These are phyloP conservation scores for Nasonia vitripennis DNA, from an alignment of 1,140 invertebrate genomes.

Conservation along the genomic window DNA sequence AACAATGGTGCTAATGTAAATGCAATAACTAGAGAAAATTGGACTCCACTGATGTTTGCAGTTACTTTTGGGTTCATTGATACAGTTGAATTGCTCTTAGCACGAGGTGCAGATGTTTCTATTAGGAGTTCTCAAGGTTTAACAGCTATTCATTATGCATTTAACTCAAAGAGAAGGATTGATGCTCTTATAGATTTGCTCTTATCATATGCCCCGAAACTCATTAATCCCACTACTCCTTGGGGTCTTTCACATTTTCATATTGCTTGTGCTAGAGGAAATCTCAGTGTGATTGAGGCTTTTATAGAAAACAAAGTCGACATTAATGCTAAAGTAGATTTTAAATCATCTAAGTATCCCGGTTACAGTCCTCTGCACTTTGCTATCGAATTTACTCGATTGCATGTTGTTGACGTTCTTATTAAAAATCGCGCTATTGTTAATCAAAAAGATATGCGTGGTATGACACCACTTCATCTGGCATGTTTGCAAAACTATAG, in stretches of 20 bases:
- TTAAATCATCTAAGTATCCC: neutral
- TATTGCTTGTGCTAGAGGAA: slow-evolving; percentile 15
- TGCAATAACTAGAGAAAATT: neutral
- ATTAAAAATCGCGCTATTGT: neutral
- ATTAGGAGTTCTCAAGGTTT: neutral
- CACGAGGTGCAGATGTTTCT: neutral
- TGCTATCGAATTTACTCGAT: neutral
- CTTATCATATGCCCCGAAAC: neutral
- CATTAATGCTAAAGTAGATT: neutral
- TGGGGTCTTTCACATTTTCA: slow-evolving; percentile 19
- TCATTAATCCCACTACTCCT: neutral
- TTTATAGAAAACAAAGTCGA: neutral
- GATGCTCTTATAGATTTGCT: slow-evolving; percentile 1
- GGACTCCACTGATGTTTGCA: slow-evolving; percentile 8
- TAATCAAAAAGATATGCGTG: neutral
- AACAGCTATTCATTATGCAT: slow-evolving; percentile 17
- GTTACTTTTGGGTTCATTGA: too few relatives aligned
- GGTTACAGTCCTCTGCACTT: slow-evolving; percentile 21
- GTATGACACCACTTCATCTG: slow-evolving; percentile 2
- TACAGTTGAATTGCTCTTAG: neutral
- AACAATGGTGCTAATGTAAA: neutral
- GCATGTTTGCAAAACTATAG: slow-evolving; percentile 11
- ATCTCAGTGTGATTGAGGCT: neutral
- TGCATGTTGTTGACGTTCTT: neutral
- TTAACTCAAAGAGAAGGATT: neutral